Conservation (phyloP, 2,113 vertebrate genomes). For the Marmota flaviventris region DNA sequence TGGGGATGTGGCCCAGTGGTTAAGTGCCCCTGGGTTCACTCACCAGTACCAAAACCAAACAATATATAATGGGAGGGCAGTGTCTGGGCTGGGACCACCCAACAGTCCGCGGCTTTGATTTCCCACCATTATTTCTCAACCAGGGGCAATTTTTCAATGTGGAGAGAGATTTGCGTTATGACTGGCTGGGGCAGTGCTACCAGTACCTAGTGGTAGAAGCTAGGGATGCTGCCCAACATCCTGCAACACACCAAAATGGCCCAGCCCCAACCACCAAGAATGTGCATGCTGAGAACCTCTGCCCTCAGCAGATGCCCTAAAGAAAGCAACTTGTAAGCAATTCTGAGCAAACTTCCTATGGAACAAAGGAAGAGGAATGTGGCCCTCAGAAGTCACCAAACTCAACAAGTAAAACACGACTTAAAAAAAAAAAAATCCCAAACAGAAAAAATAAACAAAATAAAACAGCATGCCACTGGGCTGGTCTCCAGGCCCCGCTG, state of each 20-base stretch:
- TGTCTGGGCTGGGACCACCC: not conserved
- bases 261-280: not conserved
- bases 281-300: not conserved
- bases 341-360: not conserved
- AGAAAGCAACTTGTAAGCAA: not conserved
- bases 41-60: not conserved
- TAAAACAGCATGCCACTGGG: not conserved
- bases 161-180: not conserved
- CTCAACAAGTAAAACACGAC: not conserved
- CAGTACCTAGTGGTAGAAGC: not conserved
- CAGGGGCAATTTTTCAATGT: not conserved
- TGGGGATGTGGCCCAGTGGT: too few relatives aligned
- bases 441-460: not conserved
- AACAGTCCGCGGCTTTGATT: not conserved
- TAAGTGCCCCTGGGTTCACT: not conserved
- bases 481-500: not conserved
- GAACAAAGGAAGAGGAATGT: not conserved
- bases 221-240: too few relatives aligned
- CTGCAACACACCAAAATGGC: not conserved
- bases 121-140: not conserved
- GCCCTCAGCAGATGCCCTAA: not conserved
- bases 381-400: not conserved
- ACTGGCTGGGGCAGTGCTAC: not conserved
- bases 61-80: too few relatives aligned
- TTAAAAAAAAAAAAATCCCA: not conserved